phyloP scores from a whole-genome alignment of 2,113 vertebrate genomes.

The Sialia sialis region DNA sequence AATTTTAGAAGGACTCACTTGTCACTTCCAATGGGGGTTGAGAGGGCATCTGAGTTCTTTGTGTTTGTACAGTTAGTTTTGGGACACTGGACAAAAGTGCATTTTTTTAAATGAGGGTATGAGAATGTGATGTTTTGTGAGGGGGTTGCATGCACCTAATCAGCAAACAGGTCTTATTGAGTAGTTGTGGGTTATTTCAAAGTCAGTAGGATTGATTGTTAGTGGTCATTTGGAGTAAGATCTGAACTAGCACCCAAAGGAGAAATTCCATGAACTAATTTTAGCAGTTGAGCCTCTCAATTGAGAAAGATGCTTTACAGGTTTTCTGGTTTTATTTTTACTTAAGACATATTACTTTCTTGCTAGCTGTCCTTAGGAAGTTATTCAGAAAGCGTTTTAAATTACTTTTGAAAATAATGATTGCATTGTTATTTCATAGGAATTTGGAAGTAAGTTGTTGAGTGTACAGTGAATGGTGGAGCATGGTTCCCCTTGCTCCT shows the following conservation, averaged over 20 bases:
- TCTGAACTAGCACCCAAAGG: conserved; percentile 42
- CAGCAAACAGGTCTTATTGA: not conserved
- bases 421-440: not conserved
- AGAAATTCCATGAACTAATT: conserved; percentile 58
- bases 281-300: conserved; percentile 55
- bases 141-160: not conserved
- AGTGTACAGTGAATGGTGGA: not conserved
- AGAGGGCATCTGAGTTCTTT: conserved; percentile 31
- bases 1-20: conserved; percentile 55
- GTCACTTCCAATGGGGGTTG: conserved; percentile 29
- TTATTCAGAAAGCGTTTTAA: not conserved
- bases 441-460: conserved; percentile 12
- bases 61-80: not conserved
- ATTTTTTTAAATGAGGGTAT: not conserved
- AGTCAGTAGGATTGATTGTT: conserved; percentile 12
- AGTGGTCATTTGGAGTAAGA: conserved; percentile 48
- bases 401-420: not conserved
- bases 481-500: not conserved
- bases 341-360: conserved; percentile 3
- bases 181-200: not conserved
- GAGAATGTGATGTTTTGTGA: not conserved
- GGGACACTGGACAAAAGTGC: not conserved
- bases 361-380: not conserved
- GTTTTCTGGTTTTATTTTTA: conserved; percentile 62
- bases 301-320: conserved; percentile 35